Conservation (phyloP, 2,113 vertebrate species). For the Ctenomys sociabilis region DNA sequence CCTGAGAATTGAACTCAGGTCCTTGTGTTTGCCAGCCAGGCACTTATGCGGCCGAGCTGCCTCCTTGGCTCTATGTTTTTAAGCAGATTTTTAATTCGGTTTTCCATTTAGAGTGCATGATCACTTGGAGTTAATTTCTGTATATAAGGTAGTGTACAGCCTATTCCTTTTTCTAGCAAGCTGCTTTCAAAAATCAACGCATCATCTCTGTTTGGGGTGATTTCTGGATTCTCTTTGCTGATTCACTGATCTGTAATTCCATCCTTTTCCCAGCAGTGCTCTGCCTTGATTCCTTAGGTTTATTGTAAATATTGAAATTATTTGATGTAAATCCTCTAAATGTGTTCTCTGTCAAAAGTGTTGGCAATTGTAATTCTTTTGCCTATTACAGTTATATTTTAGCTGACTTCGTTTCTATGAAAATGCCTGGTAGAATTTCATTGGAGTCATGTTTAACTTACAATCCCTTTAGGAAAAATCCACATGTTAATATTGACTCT, state of each 20-base stretch:
- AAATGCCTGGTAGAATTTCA: not conserved
- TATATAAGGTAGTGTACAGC: not conserved
- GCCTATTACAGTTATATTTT: not conserved
- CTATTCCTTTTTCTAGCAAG: not conserved
- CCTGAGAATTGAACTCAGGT: too few species aligned
- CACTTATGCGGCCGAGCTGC: too few species aligned
- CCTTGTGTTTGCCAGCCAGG: too few species aligned
- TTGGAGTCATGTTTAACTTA: not conserved
- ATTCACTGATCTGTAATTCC: not conserved
- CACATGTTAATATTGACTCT: not conserved
- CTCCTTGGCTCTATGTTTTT: not conserved
- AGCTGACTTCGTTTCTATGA: conserved; percentile 1
- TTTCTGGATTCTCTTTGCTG: not conserved
- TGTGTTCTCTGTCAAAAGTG: not conserved
- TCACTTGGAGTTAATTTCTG: not conserved
- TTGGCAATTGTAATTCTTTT: not conserved
- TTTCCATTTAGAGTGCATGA: not conserved
- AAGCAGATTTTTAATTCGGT: not conserved
- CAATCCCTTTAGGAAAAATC: not conserved
- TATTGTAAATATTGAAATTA: conserved; percentile 5
- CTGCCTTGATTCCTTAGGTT: conserved; percentile 4
- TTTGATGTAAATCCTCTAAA: not conserved
- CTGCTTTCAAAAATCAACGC: not conserved
- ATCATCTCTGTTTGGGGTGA: not conserved
- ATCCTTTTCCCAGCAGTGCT: not conserved